Base-by-base conservation (phyloP, 2,888 invertebrate species). In the Agonopterix subpropinquella region DNA sequence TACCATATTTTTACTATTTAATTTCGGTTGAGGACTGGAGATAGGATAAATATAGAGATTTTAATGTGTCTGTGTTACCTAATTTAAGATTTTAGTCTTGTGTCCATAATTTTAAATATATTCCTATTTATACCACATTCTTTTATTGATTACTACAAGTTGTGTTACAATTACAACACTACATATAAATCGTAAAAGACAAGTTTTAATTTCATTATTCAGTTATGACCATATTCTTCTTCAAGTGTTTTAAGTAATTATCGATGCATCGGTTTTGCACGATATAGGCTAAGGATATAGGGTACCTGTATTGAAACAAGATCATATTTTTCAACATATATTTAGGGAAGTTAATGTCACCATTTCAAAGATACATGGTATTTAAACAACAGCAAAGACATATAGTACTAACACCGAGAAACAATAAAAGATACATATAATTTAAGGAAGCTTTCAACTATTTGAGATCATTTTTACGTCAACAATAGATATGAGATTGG, bases 261-360 rank as follows among this genome's bases (percentile, higher is more conserved):
- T 18, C 18, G 4, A 18, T 39, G 5, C 28, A 28, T 28, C 7
- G 28, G 28, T 39, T 39, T n/a, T 39, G 18, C 10, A 9, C 8
- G 42, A 8, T 37, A 55, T 72, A 69, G n/a, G n/a, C n/a, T n/a
- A n/a, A n/a, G n/a, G n/a, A n/a, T n/a, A n/a, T n/a, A n/a, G n/a
- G 13, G 13, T 13, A 18, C 18, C 4, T 4, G 4, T 28, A 28
- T 28, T 61, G 55, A 74, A 78, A 76, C 42, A 58, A 51, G 36
- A 41, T 50, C 37, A 15, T 61, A 58, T 65, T 67, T 83, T 78
- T 67, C 73, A 85, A 83, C 81, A 84, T 85, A 71, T 82, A 85
- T 82, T 28, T 48, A 70, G 80, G 84, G 85, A 87, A 86, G 80
- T 68, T 79, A 85, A 85, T 80, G 81, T 77, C 55, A 76, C 68